Base-by-base conservation (phyloP, 2,797 vertebrate species). In the Botia almorhae region DNA sequence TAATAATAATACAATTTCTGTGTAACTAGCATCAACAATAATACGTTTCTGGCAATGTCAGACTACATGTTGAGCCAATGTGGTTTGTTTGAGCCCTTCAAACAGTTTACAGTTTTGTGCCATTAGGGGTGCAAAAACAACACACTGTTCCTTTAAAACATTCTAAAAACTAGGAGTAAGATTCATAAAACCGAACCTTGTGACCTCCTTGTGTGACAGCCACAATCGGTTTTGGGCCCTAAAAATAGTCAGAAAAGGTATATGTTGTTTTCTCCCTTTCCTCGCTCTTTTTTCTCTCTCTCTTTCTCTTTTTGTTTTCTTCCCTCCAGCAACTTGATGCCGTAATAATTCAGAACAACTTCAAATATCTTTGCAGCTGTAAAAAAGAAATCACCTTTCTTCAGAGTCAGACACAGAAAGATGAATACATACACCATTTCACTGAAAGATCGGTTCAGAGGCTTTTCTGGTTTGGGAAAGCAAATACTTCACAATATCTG, bases 261-360 rank as follows among this genome's bases (percentile, higher is more conserved):
- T 77, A 48, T 36, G 64, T 64, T 69, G 21, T 23, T 50, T 23
- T 55, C 71, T 33, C 46, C 12, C 11, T 19, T 74, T 21, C 39
- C 76, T 69, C 39, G 14, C 84, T 89, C 85, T 88, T 87, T 86
- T 90, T 87, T 87, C 84, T 87, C 86, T 87, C 87, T 90, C 77
- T 68, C 39, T 86, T 86, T 83, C 84, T 89, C 86, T 85, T 85
- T 87, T 85, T 87, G 81, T 70, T 14, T 84, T 87, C 87, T 87
- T 88, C 88, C 85, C 91, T 87, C 86, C 87, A 89, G 89, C 83
- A 90, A 88, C 86, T 88, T 91, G 88, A 92, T 91, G 86, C 87
- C 10, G 10, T 26, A 76, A 89, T 76, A 76, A 89, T 76, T 76
- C 36, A 67, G 14, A 65, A 56, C 63, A 67, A 68, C 33, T 43